Conservation (phyloP, 2,888 invertebrate species). For the Palloptera scutellata region DNA sequence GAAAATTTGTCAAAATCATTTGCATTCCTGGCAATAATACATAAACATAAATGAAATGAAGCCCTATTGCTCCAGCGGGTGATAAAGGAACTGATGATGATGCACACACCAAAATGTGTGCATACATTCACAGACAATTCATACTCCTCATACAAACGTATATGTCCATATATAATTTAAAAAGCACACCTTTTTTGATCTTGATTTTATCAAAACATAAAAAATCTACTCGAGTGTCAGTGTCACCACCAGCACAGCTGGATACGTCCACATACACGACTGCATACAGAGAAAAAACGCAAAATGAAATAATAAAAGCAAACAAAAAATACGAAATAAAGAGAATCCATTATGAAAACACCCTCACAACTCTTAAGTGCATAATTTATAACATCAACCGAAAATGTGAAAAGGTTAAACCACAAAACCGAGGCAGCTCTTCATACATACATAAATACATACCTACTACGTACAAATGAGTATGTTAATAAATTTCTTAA, state of each 20-base stretch:
- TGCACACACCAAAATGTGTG: too few species aligned
- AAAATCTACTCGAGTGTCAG: slow-evolving; percentile 59
- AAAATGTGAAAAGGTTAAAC: slow-evolving; percentile 22
- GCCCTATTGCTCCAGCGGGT: too few species aligned
- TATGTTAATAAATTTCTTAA: slow-evolving; percentile 52
- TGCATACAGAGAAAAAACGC: neutral
- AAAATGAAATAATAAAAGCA: slow-evolving; percentile 4
- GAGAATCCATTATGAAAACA: slow-evolving; percentile 55
- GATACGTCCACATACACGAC: slow-evolving; percentile 31
- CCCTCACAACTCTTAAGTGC: slow-evolving; percentile 58
- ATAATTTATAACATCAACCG: slow-evolving; percentile 55
- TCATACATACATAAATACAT: too few species aligned
- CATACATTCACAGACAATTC: too few species aligned
- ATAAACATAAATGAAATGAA: too few species aligned
- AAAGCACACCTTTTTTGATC: slow-evolving; percentile 49
- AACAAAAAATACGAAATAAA: slow-evolving; percentile 20
- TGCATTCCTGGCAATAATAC: too few species aligned
- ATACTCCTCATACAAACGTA: too few species aligned
- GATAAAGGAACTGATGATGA: too few species aligned
- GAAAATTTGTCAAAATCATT: too few species aligned
- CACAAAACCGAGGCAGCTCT: slow-evolving; percentile 12
- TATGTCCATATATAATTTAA: slow-evolving; percentile 10
- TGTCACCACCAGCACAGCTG: slow-evolving; percentile 56
- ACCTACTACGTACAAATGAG: too few species aligned
- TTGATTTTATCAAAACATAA: slow-evolving; percentile 59